Evolutionary conservation across 2,113 vertebrate species (phyloP), one percentile per base, ranked within the genome.

Genomic region (Osmerus eperlanus): DNA sequence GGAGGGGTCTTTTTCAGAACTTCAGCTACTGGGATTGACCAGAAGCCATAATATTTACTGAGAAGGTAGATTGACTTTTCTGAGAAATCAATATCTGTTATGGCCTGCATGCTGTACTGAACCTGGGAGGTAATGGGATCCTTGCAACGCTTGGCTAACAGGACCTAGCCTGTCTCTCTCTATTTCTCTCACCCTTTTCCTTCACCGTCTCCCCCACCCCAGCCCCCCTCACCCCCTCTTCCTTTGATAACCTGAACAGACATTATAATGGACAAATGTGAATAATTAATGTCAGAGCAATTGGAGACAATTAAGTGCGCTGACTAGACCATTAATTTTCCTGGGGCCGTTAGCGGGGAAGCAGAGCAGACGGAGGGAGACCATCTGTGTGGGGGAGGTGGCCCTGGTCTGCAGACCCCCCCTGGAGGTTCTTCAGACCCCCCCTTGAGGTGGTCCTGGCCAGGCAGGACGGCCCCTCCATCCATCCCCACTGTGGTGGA

Each of bases 211-310:
- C 58, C 73, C 60, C 5, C 7, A 75, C 21, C 75, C 72, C 77
- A n/a, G n/a, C 79, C 79, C 67, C 29, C 74, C 81, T 81, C 75
- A 71, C 72, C 80, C 83, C 81, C 55, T 29, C 78, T 78, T 84
- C 73, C 78, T 84, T 79, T 71, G 69, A 86, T 85, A 90, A 88
- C 89, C 77, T 0, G 3, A 78, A 80, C 11, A 32, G 85, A 81
- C 5, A 69, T 79, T 75, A 76, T 66, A 47, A 81, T 55, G 15
- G 86, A 85, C 81, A 88, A 85, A 84, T 88, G 79, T 92, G 91
- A 93, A 92, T 92, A 92, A 94, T 93, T 92, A 91, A 93, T 91
- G 86, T 85, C 84, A 83, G 81, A 88, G 88, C 85, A 92, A 92
- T 92, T 89, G 90, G 86, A 91, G 84, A 89, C 90, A 93, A 94